Percentiles rank a stretch among this genome's conserved stretches.
phyloP scores from a whole-genome alignment of 2,113 vertebrate genomes.

The Eupsittula cactorum region DNA sequence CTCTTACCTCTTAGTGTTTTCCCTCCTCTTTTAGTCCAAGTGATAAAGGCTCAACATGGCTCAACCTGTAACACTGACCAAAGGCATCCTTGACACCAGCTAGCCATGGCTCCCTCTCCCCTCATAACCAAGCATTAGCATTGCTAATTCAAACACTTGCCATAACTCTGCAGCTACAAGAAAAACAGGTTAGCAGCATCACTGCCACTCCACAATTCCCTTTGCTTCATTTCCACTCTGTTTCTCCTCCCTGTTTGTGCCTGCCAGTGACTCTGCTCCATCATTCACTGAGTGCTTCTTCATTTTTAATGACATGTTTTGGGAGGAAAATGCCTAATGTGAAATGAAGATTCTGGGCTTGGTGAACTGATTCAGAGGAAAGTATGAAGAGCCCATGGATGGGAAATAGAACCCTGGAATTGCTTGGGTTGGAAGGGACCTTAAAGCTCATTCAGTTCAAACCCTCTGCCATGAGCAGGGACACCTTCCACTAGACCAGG shows the following conservation, averaged over 20 bases:
- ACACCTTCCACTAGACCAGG: background rate
- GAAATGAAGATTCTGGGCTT: background rate
- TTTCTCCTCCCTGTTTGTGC: no score
- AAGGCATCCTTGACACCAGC: background rate
- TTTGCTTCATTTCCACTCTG: background rate
- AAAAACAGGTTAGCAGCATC: background rate
- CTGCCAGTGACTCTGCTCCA: no score
- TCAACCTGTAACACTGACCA: fast-evolving
- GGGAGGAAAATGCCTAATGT: background rate
- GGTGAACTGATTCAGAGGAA: background rate
- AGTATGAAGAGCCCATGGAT: background rate
- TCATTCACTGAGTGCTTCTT: no score
- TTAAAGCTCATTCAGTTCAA: background rate
- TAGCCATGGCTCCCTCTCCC: background rate
- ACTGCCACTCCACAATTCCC: background rate
- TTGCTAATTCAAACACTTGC: background rate
- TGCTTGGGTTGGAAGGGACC: background rate
- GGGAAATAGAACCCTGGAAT: background rate
- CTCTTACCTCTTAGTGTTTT: background rate
- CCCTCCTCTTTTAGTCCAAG: background rate
- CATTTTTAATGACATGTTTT: no score
- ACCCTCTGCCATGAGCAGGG: background rate
- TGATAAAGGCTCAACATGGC: background rate
- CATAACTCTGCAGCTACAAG: background rate
- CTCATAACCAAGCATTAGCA: background rate